Percentiles rank a stretch among this genome's conserved stretches.
phyloP scores from a whole-genome alignment of 1,140 invertebrate species.

The Trichomalopsis sarcophagae region DNA sequence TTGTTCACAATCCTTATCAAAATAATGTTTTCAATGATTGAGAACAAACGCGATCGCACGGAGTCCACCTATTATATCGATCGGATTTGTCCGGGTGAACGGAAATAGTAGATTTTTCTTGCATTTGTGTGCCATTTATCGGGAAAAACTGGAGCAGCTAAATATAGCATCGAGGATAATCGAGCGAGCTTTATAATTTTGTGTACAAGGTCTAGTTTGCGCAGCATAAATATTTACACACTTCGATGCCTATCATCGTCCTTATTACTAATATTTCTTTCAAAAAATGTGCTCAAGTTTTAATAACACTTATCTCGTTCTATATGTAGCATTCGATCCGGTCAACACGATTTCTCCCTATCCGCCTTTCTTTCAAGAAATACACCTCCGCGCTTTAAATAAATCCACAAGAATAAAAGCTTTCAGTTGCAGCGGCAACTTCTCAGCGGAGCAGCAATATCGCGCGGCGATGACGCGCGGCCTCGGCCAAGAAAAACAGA shows the following conservation, averaged over 20 bases:
- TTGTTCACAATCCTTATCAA: no score
- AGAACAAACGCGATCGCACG: no score
- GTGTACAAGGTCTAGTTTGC: neutral
- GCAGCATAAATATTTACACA: no score
- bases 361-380: neutral
- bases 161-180: neutral
- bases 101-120: neutral
- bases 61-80: no score
- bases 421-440: neutral
- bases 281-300: no score
- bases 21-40: no score
- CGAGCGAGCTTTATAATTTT: neutral
- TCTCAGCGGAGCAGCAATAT: no score
- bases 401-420: neutral
- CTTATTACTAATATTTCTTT: no score
- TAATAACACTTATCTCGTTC: no score
- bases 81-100: no score
- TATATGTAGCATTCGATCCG: no score
- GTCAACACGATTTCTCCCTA: no score
- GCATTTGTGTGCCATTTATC: neutral
- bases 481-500: neutral
- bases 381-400: neutral
- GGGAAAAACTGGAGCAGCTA: neutral
- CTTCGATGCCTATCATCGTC: neutral
- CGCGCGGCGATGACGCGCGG: neutral